Conservation (phyloP, 2,113 vertebrate species). For the Nothocercus nigrocapillus region DNA sequence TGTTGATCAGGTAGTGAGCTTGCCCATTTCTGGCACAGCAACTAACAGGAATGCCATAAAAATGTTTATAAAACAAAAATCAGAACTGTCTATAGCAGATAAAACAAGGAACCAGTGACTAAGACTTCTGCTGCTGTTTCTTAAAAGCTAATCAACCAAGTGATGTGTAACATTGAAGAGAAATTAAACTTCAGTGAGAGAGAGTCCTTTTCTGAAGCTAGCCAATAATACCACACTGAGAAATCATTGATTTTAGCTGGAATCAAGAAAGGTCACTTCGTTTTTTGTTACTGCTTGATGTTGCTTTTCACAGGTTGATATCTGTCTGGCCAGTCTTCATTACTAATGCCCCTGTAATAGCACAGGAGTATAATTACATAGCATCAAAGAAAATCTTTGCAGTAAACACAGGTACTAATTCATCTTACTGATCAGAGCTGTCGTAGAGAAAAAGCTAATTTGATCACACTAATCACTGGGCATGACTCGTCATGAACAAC, state of each 20-base stretch:
- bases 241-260: slow-evolving; percentile 9
- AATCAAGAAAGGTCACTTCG: background rate
- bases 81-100: background rate
- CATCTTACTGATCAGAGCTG: background rate
- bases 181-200: background rate
- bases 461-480: background rate
- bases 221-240: background rate
- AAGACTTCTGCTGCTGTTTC: background rate
- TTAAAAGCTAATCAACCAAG: slow-evolving; percentile 15
- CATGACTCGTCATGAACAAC: background rate
- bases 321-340: background rate
- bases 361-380: background rate
- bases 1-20: background rate
- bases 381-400: background rate
- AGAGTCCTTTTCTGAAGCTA: background rate
- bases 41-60: background rate
- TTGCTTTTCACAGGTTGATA: background rate
- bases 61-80: background rate
- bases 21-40: background rate
- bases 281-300: background rate
- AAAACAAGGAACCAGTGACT: background rate
- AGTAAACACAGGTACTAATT: slow-evolving; percentile 32
- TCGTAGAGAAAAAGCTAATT: slow-evolving; percentile 14
- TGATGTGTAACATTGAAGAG: background rate
- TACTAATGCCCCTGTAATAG: background rate